Base-by-base conservation (phyloP, 92 coral and sea anemone species). In the Umimayanthus chanpuru region DNA sequence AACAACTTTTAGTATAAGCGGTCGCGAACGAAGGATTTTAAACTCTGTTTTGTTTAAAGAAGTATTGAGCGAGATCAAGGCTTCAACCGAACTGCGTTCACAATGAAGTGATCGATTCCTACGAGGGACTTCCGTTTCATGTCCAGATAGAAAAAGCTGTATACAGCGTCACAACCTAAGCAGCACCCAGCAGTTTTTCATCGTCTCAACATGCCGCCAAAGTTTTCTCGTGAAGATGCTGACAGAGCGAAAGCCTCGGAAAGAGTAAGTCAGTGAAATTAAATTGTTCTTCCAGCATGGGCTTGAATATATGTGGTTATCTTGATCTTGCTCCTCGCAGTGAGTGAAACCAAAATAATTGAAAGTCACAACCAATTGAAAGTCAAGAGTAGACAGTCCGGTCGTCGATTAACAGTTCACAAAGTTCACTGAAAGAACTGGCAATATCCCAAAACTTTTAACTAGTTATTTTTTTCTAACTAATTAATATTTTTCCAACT, bases 221-320 rank as follows among this genome's bases (percentile, higher is more conserved):
- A 94, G 76, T 94, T 92, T 91, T 93, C 94, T 75, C 95, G 97
- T 36, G 94, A 84, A 0, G 97, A 93, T 84, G 76, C 90, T 10
- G 89, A 73, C 18, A 81, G 93, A 67, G 91, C 96, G 23, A 92
- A 91, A 75, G 76, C 91, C 44, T 93, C 98, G 10, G 98, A 96
- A 88, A 91, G 98, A 94, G 98, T 94, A 79, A 91, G 98, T 67
- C 39, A 7, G 65, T 71, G 73, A 41, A 0, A 61, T 47, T 1
- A 10, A 8, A 10, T 6, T 47, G 53, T 4, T 4, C 11, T 47
- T 1, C 4, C 58, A 12, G 58, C 58, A 12, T 47, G 8, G 53
- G 14, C 53, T 47, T 6, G 10, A 6, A 47, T 8, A 11, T 47
- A 1, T 41, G 7, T 4, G 7, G 5, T 41, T 2, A 41, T 41